A percentile compares a stretch with the other conserved stretches of the same genome.
These are phyloP conservation scores for Neodiprion lecontei DNA, from an alignment of 1,140 invertebrate species.

Conservation along the genomic window DNA sequence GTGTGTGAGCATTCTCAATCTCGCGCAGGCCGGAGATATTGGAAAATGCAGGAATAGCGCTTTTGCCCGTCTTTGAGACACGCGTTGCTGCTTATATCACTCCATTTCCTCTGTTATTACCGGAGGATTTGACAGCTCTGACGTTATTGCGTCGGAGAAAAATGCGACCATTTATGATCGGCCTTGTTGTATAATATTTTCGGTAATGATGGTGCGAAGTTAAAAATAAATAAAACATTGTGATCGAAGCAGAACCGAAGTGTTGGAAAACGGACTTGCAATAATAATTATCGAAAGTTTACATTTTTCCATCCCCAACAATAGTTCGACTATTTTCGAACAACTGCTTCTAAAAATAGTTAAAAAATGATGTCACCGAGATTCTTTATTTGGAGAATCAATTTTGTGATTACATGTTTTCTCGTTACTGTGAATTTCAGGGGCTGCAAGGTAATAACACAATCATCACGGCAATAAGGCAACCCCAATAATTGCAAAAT, in stretches of 20 bases:
- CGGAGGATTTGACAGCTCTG: slow-evolving; percentile 4
- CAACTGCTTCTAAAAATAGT: no score
- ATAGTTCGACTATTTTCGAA: no score
- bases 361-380: background rate
- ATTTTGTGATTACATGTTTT: background rate
- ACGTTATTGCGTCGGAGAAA: background rate
- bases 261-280: no score
- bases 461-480: slow-evolving; percentile 33
- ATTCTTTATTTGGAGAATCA: background rate
- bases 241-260: background rate
- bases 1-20: background rate
- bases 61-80: background rate
- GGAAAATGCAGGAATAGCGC: background rate
- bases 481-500: slow-evolving; percentile 63
- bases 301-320: no score
- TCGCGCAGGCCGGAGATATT: background rate
- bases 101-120: slow-evolving; percentile 7
- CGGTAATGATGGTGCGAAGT: background rate
- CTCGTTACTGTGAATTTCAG: slow-evolving; percentile 28
- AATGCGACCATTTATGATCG: background rate
- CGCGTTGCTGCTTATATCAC: background rate
- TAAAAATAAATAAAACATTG: background rate
- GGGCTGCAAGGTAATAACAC: slow-evolving; percentile 53
- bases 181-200: background rate
- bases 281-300: no score